Evolutionary conservation across 2,797 vertebrate genomes (phyloP), one percentile per base, ranked within the genome.

Genomic region (Arnoldichthys spilopterus): DNA sequence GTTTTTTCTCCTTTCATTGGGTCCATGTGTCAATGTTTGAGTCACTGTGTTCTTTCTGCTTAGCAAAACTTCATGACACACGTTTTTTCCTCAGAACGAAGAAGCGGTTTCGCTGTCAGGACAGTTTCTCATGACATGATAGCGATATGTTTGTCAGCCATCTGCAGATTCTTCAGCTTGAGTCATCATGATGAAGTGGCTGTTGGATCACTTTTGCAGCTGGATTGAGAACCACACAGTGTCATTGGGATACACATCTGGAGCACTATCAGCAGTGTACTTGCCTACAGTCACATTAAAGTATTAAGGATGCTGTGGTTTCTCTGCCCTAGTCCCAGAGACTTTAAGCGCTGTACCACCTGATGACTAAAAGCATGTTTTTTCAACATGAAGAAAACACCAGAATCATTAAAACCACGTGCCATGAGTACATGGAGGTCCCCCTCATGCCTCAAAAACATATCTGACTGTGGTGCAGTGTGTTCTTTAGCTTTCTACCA

Each of bases 91-190:
- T 6, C 13, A 68, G 43, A 30, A 26, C 20, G 37, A 18, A 72
- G 59, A 12, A 66, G 49, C 43, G 9, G 24, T 66, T 66, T 58
- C 15, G 1, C 51, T 79, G 15, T 79, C 20, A 45, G n/a, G 8
- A 47, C 61, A 66, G 24, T 72, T 66, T 66, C 26, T n/a, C 26
- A 32, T 22, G 61, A 40, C 62, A 66, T 11, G 53, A 49, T 22
- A 47, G 24, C 43, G 28, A 18, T 2, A 16, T 45, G 58, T 37
- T 64, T n/a, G 24, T 66, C 40, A 72, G 3, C 15, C 59, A 54
- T 64, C 68, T 72, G 56, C 37, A 71, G 32, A 64, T 54, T 64
- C 24, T 63, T 75, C 56, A 58, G 49, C 28, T n/a, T 63, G 47
- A 51, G 47, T 51, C 67, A 70, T 37, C 18, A 12, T 37, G 45